Percentiles rank a stretch among this genome's conserved stretches.
phyloP scores from a whole-genome alignment of 2,888 invertebrate genomes.

The Coenonympha glycerion region DNA sequence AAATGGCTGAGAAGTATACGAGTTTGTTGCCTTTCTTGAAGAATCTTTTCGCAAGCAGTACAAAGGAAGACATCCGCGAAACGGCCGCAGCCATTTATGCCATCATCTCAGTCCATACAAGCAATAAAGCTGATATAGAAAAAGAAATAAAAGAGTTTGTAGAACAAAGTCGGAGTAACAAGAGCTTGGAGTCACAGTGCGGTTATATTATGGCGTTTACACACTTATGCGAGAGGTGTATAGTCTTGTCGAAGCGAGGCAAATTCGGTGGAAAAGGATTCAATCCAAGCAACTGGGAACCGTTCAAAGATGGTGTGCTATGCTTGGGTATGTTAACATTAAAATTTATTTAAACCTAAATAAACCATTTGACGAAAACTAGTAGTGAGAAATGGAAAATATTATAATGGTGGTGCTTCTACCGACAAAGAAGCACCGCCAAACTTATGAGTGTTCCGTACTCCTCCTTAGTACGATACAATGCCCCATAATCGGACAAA shows the following conservation, averaged over 20 bases:
- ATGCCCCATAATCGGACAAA: too few relatives aligned
- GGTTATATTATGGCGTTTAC: constrained; percentile 85
- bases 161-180: constrained; percentile 66
- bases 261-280: constrained; percentile 67
- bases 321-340: constrained; percentile 76
- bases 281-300: constrained; percentile 71
- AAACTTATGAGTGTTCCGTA: too few relatives aligned
- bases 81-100: constrained; percentile 84
- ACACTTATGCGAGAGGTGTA: constrained; percentile 81
- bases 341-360: too few relatives aligned
- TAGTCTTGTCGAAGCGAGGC: constrained; percentile 64
- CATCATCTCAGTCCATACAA: constrained; percentile 79
- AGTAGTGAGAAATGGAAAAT: too few relatives aligned
- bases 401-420: too few relatives aligned
- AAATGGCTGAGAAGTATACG: constrained; percentile 79
- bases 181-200: constrained; percentile 84
- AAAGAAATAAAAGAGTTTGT: constrained; percentile 72
- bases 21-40: constrained; percentile 79
- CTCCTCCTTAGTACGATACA: too few relatives aligned
- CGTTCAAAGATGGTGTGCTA: constrained; percentile 76
- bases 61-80: constrained; percentile 85
- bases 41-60: constrained; percentile 78
- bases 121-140: constrained; percentile 68
- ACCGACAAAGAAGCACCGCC: too few relatives aligned
- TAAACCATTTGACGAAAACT: too few relatives aligned